Conservation (phyloP, 35 echinoderm and acorn worm genomes). For the Ophiothrix spiculata region DNA sequence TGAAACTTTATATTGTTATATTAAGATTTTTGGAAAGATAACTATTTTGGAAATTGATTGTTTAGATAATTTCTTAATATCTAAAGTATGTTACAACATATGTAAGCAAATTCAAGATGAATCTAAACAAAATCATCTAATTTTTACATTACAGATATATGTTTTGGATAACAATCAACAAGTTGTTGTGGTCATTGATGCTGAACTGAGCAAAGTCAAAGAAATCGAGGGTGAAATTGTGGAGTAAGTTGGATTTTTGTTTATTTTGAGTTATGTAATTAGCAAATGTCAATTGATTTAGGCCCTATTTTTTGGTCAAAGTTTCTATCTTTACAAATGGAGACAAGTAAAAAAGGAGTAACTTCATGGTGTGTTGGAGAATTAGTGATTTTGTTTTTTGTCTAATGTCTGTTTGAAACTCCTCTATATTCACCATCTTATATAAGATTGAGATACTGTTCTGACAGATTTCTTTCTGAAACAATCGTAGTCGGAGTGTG, state of each 20-base stretch:
- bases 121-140: too few relatives aligned
- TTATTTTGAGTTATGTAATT: too few relatives aligned
- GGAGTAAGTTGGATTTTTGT: constrained; percentile 67
- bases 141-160: constrained; percentile 61
- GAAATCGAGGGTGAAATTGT: constrained; percentile 28
- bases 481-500: constrained; percentile 49
- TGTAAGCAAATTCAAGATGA: too few relatives aligned
- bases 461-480: constrained; percentile 25
- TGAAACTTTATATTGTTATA: constrained; percentile 10
- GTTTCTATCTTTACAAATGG: too few relatives aligned
- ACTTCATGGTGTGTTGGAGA: background rate
- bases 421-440: background rate
- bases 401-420: background rate
- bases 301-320: too few relatives aligned
- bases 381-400: too few relatives aligned
- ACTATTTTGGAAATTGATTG: too few relatives aligned
- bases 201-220: constrained; percentile 24
- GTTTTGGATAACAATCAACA: constrained; percentile 64
- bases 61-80: too few relatives aligned
- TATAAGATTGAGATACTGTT: too few relatives aligned
- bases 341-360: background rate
- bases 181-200: constrained; percentile 56
- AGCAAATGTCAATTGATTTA: too few relatives aligned
- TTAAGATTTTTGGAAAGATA: too few relatives aligned
- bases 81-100: too few relatives aligned